phyloP scores from a whole-genome alignment of 2,113 vertebrate genomes.

The Zosterops pallidus region DNA sequence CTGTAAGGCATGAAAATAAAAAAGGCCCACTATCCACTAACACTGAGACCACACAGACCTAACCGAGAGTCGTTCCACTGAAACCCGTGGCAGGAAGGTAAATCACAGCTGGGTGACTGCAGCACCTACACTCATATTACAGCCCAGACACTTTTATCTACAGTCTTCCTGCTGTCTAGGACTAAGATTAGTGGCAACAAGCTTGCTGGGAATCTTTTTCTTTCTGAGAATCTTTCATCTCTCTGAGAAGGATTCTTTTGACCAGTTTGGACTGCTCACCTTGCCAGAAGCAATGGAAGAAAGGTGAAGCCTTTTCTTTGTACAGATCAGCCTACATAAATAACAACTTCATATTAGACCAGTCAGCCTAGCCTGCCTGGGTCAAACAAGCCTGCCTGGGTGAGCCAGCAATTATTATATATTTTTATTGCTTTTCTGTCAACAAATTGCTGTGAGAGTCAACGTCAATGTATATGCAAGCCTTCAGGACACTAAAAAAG shows the following conservation, averaged over 20 bases:
- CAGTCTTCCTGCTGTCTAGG: not conserved
- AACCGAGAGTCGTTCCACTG: not conserved
- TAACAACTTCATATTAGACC: not conserved
- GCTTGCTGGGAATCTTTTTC: not conserved
- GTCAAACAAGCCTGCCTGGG: not conserved
- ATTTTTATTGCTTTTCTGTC: not conserved
- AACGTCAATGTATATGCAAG: not conserved
- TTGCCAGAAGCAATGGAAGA: fast-evolving
- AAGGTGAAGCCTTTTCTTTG: not conserved
- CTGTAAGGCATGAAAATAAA: not conserved
- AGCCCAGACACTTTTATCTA: not conserved
- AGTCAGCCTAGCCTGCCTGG: not conserved
- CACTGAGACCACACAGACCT: not conserved
- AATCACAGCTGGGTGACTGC: not conserved
- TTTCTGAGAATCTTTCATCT: not conserved
- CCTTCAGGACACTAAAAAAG: not conserved
- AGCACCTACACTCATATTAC: fast-evolving
- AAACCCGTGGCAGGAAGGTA: not conserved
- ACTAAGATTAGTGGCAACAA: not conserved
- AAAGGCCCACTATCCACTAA: not conserved
- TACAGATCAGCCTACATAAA: not conserved
- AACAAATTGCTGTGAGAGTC: not conserved
- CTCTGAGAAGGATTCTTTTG: not conserved
- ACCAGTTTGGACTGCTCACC: not conserved
- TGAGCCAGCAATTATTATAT: not conserved